Percentiles rank a stretch among this genome's conserved stretches.
Evolutionary conservation across 2,113 vertebrate genomes (phyloP).

Genomic region (Rhinogobius similis): DNA sequence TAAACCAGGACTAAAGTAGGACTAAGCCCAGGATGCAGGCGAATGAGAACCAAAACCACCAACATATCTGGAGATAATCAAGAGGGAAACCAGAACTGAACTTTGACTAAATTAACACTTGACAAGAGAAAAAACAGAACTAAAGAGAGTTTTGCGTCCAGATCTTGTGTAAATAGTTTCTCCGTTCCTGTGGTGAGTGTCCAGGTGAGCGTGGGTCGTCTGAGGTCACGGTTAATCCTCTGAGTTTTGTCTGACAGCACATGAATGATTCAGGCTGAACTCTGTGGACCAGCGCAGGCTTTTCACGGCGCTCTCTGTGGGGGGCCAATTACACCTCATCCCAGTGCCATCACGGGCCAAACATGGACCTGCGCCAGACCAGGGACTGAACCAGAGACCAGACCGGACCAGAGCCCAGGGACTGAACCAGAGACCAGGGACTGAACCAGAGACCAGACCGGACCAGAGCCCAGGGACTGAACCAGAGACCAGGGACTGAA

Average conservation of each 20-base stretch:
- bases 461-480: background rate
- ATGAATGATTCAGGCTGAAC: constrained; percentile 18
- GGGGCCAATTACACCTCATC: constrained; percentile 57
- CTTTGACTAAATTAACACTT: no score
- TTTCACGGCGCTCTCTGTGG: constrained; percentile 56
- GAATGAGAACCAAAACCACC: no score
- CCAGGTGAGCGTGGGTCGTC: background rate
- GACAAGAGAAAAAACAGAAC: background rate
- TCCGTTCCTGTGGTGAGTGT: no score
- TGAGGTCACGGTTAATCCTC: constrained; percentile 8
- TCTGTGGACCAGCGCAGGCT: constrained; percentile 47
- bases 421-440: no score
- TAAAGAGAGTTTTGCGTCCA: background rate
- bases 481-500: no score
- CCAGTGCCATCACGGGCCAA: background rate
- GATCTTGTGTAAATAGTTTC: background rate
- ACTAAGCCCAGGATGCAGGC: no score
- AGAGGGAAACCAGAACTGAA: no score
- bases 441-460: background rate
- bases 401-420: background rate
- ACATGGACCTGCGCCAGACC: background rate
- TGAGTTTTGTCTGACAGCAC: constrained; percentile 2
- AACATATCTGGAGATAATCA: no score
- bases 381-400: background rate
- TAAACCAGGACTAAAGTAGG: no score